Evolutionary conservation across 2,888 invertebrate genomes (phyloP).

Genomic region (Acleris laterana): DNA sequence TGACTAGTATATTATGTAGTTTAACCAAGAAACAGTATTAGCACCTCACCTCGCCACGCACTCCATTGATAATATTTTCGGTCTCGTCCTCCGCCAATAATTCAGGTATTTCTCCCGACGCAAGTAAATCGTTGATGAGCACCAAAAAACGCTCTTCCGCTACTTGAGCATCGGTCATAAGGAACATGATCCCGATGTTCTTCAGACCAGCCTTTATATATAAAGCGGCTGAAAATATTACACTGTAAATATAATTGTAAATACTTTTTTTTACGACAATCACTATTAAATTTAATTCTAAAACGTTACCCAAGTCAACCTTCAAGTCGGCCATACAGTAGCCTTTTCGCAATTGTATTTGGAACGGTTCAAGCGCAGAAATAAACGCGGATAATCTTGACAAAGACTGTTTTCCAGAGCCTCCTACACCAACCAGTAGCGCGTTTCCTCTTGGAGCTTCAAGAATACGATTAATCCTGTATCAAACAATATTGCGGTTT

Average conservation of each 20-base stretch:
- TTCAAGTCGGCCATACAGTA: slow-evolving; percentile 93
- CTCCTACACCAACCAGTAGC: slow-evolving; percentile 96
- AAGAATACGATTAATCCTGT: slow-evolving; percentile 95
- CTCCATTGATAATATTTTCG: slow-evolving; percentile 92
- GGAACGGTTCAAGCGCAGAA: slow-evolving; percentile 95
- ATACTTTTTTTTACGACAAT: no score
- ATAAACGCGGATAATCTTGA: slow-evolving; percentile 95
- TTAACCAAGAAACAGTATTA: neutral
- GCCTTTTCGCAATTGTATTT: slow-evolving; percentile 94
- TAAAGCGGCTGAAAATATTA: slow-evolving; percentile 83
- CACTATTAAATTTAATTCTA: no score
- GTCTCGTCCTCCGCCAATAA: slow-evolving; percentile 95
- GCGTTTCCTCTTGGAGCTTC: slow-evolving; percentile 97
- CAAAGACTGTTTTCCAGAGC: slow-evolving; percentile 96
- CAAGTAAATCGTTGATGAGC: slow-evolving; percentile 95
- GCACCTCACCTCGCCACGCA: slow-evolving; percentile 87
- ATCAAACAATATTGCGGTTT: neutral
- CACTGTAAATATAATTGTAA: neutral
- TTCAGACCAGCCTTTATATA: slow-evolving; percentile 95
- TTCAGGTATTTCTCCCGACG: slow-evolving; percentile 97
- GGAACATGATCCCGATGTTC: slow-evolving; percentile 92
- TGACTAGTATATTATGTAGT: neutral
- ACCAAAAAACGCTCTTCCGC: slow-evolving; percentile 96
- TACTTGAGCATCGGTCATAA: slow-evolving; percentile 97
- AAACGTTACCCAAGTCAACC: slow-evolving; percentile 81